Evolutionary conservation across 2,113 vertebrate genomes (phyloP).

Genomic region (Clarias macrocephalus): DNA sequence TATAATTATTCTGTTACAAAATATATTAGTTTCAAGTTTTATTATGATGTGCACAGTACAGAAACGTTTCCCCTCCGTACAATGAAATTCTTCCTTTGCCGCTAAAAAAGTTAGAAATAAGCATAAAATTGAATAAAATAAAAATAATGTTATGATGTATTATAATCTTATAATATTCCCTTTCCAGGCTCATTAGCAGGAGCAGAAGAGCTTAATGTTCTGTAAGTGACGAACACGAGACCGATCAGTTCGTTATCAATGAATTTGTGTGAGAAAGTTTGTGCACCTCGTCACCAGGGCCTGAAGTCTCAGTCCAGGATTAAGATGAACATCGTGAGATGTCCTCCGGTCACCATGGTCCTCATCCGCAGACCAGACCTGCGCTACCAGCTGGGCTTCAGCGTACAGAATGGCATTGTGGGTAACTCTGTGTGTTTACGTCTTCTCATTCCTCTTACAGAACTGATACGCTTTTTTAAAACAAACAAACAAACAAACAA

Average conservation of each 20-base stretch:
- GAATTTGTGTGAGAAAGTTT: not conserved
- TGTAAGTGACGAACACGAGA: not conserved
- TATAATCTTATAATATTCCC: not conserved
- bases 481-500: not conserved
- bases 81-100: no score
- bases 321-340: conserved; percentile 95
- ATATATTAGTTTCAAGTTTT: no score
- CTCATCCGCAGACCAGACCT: conserved; percentile 94
- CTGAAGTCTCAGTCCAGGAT: conserved; percentile 93
- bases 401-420: conserved; percentile 97
- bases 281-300: conserved; percentile 71
- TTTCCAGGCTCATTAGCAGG: not conserved
- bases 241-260: not conserved
- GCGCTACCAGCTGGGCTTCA: conserved; percentile 95
- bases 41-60: no score
- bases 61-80: no score
- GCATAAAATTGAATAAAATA: no score
- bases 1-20: not conserved
- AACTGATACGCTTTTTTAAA: not conserved
- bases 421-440: conserved; percentile 62
- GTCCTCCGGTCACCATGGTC: conserved; percentile 95
- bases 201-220: not conserved
- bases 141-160: no score
- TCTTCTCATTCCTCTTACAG: not conserved
- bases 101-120: no score